Percentiles rank a stretch among this genome's conserved stretches.
Evolutionary conservation across 2,113 vertebrate genomes (phyloP).

Genomic region (Psilopsiagon aurifrons): DNA sequence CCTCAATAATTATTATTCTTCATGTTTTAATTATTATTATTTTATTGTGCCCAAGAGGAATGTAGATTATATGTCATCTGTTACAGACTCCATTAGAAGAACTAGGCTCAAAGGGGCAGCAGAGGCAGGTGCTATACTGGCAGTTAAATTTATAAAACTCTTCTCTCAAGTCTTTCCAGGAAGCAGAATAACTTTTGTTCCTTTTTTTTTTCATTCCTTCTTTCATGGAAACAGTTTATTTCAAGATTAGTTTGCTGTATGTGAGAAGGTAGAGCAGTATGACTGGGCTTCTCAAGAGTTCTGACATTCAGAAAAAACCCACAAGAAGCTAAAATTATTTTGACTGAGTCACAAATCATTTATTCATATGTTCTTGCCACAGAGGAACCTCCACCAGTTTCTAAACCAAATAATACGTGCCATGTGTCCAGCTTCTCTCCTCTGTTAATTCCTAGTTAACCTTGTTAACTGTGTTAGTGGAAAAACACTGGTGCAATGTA

Average conservation of each 20-base stretch:
- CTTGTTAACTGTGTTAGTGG: constrained; percentile 37
- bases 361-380: not conserved
- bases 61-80: not conserved
- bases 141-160: constrained; percentile 31
- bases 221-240: not conserved
- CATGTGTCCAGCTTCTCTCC: constrained; percentile 41
- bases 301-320: not conserved
- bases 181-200: not conserved
- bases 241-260: not conserved
- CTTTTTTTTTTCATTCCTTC: not conserved
- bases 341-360: constrained; percentile 13
- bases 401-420: constrained; percentile 33
- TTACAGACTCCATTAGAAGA: constrained; percentile 34
- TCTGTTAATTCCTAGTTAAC: constrained; percentile 45
- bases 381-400: constrained; percentile 9
- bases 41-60: constrained; percentile 46
- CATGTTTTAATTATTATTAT: constrained; percentile 59
- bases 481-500: constrained; percentile 56
- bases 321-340: not conserved
- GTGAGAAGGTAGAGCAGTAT: not conserved
- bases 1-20: constrained; percentile 56
- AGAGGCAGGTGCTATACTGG: constrained; percentile 45
- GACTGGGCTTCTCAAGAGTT: not conserved
- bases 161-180: not conserved
- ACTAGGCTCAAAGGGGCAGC: constrained; percentile 23